Evolutionary conservation across 64 coral and sea anemone genomes (phyloP), one percentile per base, ranked within the genome.

Genomic region (Actinia equina): DNA sequence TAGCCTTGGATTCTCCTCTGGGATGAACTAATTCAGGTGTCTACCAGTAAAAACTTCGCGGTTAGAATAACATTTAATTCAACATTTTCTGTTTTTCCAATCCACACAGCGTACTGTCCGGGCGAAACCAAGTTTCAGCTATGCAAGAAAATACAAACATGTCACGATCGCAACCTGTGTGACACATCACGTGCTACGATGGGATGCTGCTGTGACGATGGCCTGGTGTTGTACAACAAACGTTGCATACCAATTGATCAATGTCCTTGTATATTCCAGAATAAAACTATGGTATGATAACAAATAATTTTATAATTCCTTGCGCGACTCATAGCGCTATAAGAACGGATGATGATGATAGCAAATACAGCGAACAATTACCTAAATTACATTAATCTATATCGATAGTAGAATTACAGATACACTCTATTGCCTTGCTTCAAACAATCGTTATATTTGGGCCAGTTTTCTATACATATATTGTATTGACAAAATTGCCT

Each of bases 201-300:
- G 86, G 79, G 82, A 17, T 92, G 91, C 52, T 92, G 91, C 70
- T 92, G 91, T 76, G 91, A 92, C 18, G 79, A 92, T 0, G 86
- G 86, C 1, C 78, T 88, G 18, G 86, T 92, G 45, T 70, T 92
- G 14, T 92, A 88, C 30, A 65, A 88, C 42, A 83, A 83, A 26
- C 79, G 43, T 12, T 92, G 91, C 43, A 92, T 92, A 43, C 17
- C 55, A 17, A 16, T 77, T 15, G 60, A 82, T 12, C 85, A 92
- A 42, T 92, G 91, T 58, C 91, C 91, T 67, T 92, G 91, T 77
- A 49, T 92, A 37, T 88, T 74, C 61, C 43, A 83, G 13, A 88
- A 88, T 52, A 92, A 84, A 51, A 76, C 79, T 2, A 92, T 92
- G 91, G 91, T 92, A 57, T 7, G 55, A 12, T 57, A 13, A 12